A percentile compares a stretch with the other conserved stretches of the same genome.
phyloP scores from a whole-genome alignment of 2,888 invertebrate genomes.

The Onthophagus sagittarius region DNA sequence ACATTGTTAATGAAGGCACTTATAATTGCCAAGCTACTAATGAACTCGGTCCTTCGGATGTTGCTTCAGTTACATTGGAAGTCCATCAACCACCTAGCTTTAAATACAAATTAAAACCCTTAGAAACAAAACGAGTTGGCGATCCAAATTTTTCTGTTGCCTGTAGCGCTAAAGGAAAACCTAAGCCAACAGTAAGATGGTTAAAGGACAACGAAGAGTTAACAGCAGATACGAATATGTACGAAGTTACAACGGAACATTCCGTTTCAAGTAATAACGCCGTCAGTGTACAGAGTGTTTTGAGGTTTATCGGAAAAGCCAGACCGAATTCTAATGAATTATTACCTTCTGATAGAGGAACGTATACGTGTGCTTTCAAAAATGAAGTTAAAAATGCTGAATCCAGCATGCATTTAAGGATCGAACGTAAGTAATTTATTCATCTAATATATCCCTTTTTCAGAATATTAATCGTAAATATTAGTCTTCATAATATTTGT shows the following conservation, averaged over 20 bases:
- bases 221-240: constrained; percentile 70
- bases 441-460: too few relatives aligned
- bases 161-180: constrained; percentile 86
- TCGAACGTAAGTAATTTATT: constrained; percentile 81
- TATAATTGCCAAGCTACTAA: constrained; percentile 90
- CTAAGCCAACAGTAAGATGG: constrained; percentile 80
- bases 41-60: constrained; percentile 81
- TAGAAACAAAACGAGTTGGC: constrained; percentile 74
- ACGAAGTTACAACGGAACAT: constrained; percentile 76
- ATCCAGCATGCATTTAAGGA: constrained; percentile 84
- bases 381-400: constrained; percentile 87
- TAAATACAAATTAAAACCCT: constrained; percentile 75
- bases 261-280: constrained; percentile 75
- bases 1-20: constrained; percentile 80
- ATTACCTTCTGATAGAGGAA: constrained; percentile 79
- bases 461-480: too few relatives aligned
- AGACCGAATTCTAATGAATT: constrained; percentile 73
- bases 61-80: constrained; percentile 77
- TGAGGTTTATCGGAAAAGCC: constrained; percentile 76
- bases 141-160: constrained; percentile 75
- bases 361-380: constrained; percentile 82
- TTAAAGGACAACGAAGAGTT: constrained; percentile 80
- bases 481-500: too few relatives aligned
- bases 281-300: constrained; percentile 76
- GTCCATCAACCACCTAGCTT: constrained; percentile 88